Base-by-base conservation (phyloP, 2,888 invertebrate species). In the Hofmannophila pseudospretella region DNA sequence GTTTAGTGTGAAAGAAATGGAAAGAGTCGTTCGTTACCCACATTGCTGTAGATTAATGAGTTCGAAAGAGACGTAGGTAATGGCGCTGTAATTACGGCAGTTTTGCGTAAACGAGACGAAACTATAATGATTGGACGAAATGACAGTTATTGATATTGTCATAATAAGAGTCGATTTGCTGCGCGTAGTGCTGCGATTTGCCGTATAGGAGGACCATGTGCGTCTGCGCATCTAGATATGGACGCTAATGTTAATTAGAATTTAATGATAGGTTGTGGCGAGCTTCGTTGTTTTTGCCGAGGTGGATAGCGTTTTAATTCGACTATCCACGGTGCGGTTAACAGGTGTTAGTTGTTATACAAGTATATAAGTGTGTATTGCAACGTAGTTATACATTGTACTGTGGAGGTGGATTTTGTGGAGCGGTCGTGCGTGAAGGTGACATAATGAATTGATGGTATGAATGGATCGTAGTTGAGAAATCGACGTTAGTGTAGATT, bases 61-160 rank as follows among this genome's bases (percentile, higher is more conserved):
- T 74, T 57, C 49, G 81, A 85, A 58, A 69, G 84, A 81, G 85
- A 86, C 65, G 81, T 66, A 69, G 58, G 66, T 75, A 77, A 77
- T 70, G 62, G 65, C 59, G 51, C 36, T 41, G 74, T 78, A 85
- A 85, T 85, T 86, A 84, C 69, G 64, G 63, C 58, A 58, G 66
- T 64, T 68, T 67, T 61, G 81, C 69, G 79, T 72, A 81, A 85
- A 79, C 77, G 84, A 78, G 82, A 84, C 76, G 71, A 72, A 71
- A 66, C 69, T 76, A 78, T 75, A 69, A 77, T 76, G 78, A 80
- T 81, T 74, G 72, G 69, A 54, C 49, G 66, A 72, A 80, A 75
- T 80, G 82, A 82, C 81, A 82, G 79, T 75, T 79, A 82, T 84
- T 81, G 79, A 84, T 82, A 81, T 68, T 72, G 71, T 73, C 62